Percentiles rank a stretch among this genome's conserved stretches.
Conservation (phyloP, 1,140 invertebrate species). For the Drosophila pseudoobscura region DNA sequence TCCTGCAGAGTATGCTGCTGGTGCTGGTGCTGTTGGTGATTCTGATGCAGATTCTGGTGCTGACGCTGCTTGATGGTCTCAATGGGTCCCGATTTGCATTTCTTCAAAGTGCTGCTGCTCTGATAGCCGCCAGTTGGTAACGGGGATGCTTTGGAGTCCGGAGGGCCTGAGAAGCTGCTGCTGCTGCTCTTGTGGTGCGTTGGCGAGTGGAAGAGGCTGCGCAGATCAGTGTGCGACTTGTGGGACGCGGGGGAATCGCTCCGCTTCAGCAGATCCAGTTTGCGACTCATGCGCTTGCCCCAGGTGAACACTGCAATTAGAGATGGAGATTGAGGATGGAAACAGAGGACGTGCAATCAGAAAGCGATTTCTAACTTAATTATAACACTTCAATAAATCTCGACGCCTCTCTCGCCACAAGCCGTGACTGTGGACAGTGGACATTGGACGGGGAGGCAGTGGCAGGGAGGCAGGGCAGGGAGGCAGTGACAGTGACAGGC, state of each 20-base stretch:
- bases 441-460: constrained; percentile 7
- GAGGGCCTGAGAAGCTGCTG: constrained; percentile 40
- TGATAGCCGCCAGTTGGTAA: constrained; percentile 47
- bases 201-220: constrained; percentile 77
- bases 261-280: constrained; percentile 89
- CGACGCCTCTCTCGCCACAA: constrained; percentile 56
- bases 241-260: constrained; percentile 84
- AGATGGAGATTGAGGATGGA: constrained; percentile 3
- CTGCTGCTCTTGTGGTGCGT: constrained; percentile 62
- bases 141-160: constrained; percentile 30
- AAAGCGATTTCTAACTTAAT: constrained; percentile 68
- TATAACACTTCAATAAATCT: constrained; percentile 73
- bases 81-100: constrained; percentile 80
- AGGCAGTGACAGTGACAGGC: constrained; percentile 13
- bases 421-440: constrained; percentile 11
- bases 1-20: constrained; percentile 34
- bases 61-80: constrained; percentile 69
- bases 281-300: constrained; percentile 91
- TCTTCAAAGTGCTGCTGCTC: constrained; percentile 70
- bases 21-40: constrained; percentile 34
- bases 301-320: constrained; percentile 88
- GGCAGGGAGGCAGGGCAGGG: constrained; percentile 1
- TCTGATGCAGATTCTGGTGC: constrained; percentile 48
- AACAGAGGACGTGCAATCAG: constrained; percentile 33
- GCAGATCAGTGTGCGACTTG: constrained; percentile 84